Conservation (phyloP, 1,140 invertebrate species). For the Probaryconus sp. region DNA sequence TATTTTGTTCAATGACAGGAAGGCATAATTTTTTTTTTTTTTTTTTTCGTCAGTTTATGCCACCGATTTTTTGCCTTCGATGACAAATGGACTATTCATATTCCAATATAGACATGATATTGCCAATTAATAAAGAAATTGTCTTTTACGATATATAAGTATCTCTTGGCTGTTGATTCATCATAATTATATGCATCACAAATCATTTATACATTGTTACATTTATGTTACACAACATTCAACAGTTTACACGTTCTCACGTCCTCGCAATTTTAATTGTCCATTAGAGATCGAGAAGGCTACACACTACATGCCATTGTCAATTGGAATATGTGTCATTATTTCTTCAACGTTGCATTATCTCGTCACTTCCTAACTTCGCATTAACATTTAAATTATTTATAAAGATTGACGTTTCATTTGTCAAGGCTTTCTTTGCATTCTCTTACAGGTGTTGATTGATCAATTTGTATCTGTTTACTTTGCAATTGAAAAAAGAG, state of each 20-base stretch:
- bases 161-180: slow-evolving; percentile 22
- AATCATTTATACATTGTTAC: slow-evolving; percentile 14
- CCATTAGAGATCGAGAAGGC: slow-evolving; percentile 29
- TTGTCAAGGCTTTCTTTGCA: slow-evolving; percentile 26
- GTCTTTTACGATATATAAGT: slow-evolving; percentile 31
- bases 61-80: too few species aligned
- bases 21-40: too few species aligned
- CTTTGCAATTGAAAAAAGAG: too few species aligned
- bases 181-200: slow-evolving; percentile 25
- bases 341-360: slow-evolving; percentile 12
- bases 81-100: slow-evolving; percentile 26
- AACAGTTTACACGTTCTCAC: slow-evolving; percentile 20
- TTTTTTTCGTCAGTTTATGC: too few species aligned
- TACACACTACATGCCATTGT: slow-evolving; percentile 16
- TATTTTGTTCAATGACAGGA: too few species aligned
- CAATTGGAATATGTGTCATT: slow-evolving; percentile 12
- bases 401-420: slow-evolving; percentile 1
- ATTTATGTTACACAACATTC: slow-evolving; percentile 7
- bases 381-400: slow-evolving; percentile 20
- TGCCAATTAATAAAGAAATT: too few species aligned
- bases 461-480: too few species aligned
- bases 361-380: slow-evolving; percentile 34
- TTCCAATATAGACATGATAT: slow-evolving; percentile 16
- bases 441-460: too few species aligned
- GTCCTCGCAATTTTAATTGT: slow-evolving; percentile 37